Evolutionary conservation across 2,797 vertebrate species (phyloP).

Genomic region (Furcifer pardalis): DNA sequence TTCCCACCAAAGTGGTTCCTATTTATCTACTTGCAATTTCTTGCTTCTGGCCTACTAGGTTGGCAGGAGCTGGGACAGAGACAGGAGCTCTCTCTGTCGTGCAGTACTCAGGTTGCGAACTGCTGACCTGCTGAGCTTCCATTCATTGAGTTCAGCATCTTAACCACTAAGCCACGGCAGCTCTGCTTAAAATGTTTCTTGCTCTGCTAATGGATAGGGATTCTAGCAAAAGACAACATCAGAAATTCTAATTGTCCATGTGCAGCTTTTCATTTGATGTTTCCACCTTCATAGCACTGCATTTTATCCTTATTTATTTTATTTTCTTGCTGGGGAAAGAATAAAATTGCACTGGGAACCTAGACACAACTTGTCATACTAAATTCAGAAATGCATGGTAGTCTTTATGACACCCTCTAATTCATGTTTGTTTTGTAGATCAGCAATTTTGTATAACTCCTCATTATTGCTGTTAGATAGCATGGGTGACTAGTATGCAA

Average conservation of each 20-base stretch:
- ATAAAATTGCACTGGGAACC: conserved; percentile 35
- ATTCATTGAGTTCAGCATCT: no score
- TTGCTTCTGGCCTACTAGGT: no score
- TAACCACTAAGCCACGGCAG: no score
- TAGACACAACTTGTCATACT: conserved; percentile 42
- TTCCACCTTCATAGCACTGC: neutral
- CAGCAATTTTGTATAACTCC: conserved; percentile 46
- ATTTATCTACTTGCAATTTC: no score
- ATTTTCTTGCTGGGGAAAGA: conserved; percentile 35
- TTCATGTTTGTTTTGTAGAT: conserved; percentile 46
- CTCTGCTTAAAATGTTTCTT: neutral
- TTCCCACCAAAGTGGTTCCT: no score
- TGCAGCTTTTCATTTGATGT: conserved; percentile 16
- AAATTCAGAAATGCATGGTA: conserved; percentile 37
- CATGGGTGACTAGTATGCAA: conserved; percentile 10
- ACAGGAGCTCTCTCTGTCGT: no score
- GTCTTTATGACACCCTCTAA: conserved; percentile 42
- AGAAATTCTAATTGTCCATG: neutral
- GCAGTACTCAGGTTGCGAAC: no score
- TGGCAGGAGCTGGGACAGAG: no score
- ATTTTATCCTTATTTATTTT: conserved; percentile 13
- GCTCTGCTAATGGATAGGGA: no score
- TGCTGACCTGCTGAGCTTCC: no score
- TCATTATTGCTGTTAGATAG: conserved; percentile 29
- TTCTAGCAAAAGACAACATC: no score